phyloP scores from a whole-genome alignment of 1,140 invertebrate genomes.

The Drosophila burlai region DNA sequence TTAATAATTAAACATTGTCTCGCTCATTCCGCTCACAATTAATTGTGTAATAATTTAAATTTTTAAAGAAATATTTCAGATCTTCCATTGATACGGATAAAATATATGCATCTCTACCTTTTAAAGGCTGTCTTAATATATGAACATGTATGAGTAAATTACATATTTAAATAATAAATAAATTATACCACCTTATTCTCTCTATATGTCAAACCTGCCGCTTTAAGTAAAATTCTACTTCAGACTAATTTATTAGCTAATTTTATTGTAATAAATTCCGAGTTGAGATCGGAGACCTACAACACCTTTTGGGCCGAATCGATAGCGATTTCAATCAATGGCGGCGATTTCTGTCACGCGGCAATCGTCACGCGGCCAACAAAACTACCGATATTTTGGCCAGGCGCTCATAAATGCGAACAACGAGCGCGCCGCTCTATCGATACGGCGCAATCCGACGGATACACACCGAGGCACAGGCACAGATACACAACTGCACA shows the following conservation, averaged over 20 bases:
- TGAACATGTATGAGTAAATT: neutral
- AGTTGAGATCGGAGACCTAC: conserved; percentile 3
- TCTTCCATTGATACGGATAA: neutral
- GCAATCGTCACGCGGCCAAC: conserved; percentile 77
- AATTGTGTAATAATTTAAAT: neutral
- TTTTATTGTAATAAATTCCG: neutral
- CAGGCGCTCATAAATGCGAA: conserved; percentile 30
- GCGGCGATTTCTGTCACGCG: conserved; percentile 55
- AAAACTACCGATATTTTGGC: conserved; percentile 84
- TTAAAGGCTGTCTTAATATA: neutral
- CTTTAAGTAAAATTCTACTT: no score
- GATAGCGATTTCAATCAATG: conserved; percentile 75
- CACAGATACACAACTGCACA: conserved; percentile 6
- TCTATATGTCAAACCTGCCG: neutral
- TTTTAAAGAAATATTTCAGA: neutral
- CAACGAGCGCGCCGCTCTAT: conserved; percentile 43
- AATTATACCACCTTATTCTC: no score
- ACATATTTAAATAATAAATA: neutral
- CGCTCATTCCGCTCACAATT: no score
- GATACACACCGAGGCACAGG: conserved; percentile 24
- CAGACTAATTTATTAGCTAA: neutral
- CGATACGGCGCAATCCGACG: conserved; percentile 61
- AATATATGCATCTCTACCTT: neutral
- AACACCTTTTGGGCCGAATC: conserved; percentile 37
- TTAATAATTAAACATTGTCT: no score